Base-by-base conservation (phyloP, 2,797 vertebrate genomes). In the Botia kubotai region DNA sequence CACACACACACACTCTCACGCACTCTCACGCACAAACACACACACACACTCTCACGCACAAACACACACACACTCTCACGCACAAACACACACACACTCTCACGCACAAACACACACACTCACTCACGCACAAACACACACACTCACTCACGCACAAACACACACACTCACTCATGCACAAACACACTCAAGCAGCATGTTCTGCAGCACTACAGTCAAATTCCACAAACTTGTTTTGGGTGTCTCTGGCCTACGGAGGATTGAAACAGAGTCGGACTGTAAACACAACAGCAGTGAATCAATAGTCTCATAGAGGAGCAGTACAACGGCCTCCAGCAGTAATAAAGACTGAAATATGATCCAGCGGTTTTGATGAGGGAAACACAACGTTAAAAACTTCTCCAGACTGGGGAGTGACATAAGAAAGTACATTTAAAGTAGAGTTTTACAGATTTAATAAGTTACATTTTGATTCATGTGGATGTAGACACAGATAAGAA, bases 281-380 rank as follows among this genome's bases (percentile, higher is more conserved):
- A 43, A 68, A 82, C 73, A 78, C 23, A 72, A 48, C 75, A 17
- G 39, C 62, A 72, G 65, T 73, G 46, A 79, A 83, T 79, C 50
- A 29, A 70, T 73, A 48, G 62, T 60, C 4, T 52, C 4, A 1
- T 60, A 36, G 46, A 39, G 63, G 48, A 79, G 33, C 6, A 14
- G 7, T 6, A 39, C 17, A 33, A 2, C 69, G 60, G 53, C 19
- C 81, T 29, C 43, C 7, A 77, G 75, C 73, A 62, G 36, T 60
- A 66, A 50, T 72, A 52, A 52, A 66, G 43, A 62, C 57, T 26
- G 75, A 73, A 50, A 74, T 72, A 26, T 65, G 48, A 72, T 55
- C 29, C 39, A 53, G 58, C 26, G 23, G 29, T 13, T 71, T 19
- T 29, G 21, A 19, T 69, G 3, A 57, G 67, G 11, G 12, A 66